Evolutionary conservation across 2,888 invertebrate species (phyloP), one percentile per base, ranked within the genome.

Genomic region (Lepidochitona cinerea): DNA sequence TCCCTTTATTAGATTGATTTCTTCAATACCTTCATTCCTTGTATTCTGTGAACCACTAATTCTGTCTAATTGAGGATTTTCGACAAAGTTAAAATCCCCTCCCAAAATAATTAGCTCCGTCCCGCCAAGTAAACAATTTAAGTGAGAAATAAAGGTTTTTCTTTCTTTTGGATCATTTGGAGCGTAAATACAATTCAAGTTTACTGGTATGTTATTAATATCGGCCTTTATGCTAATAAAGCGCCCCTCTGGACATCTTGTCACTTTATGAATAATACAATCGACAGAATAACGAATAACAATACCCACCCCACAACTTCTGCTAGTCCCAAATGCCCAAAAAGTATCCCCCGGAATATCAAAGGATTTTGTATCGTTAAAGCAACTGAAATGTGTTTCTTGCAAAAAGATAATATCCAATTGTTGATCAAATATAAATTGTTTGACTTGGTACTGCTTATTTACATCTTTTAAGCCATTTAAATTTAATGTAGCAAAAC

Each of bases 1-100:
- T 23, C 68, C 41, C 29, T 70, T 71, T 29, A 77, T 53, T 1
- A n/a, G 14, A 33, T 65, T 68, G 41, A 77, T 72, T 32, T 52
- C 68, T 29, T 70, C 49, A 23, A 68, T 26, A 2, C 59, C 74
- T 26, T 33, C 41, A 29, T 52, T 66, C 36, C 73, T 68, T 18
- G 71, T 65, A 26, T 36, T 33, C n/a, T n/a, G n/a, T 41, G 71
- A 69, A 29, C 75, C 71, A 32, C 75, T 73, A 32, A 75, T 23
- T 66, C 73, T 74, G 29, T 76, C 72, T 1, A 74, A 54, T 0
- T 41, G 7, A 23, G 71, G 53, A 52, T 74, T 71, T 26, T 65
- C 65, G 54, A 76, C 70, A 70, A 64, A 76, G 67, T 76, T 76
- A 70, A 72, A 76, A 66, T 76, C 76, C n/a, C 76, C 76, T 66